phyloP scores from a whole-genome alignment of 2,888 invertebrate species.

The Scaptomyza tumidula region DNA sequence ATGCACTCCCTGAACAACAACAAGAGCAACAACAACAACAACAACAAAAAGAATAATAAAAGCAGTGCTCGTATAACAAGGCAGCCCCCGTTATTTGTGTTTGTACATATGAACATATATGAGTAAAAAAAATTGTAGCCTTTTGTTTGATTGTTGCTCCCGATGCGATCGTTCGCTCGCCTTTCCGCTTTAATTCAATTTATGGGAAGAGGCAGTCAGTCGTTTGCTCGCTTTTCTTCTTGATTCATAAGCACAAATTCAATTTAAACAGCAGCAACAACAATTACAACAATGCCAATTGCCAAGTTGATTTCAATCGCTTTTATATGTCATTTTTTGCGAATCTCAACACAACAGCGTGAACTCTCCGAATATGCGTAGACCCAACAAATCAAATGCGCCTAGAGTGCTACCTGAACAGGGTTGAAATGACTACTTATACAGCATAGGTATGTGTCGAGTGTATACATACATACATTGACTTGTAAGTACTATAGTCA shows the following conservation, averaged over 20 bases:
- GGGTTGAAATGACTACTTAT: background rate
- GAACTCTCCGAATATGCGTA: slow-evolving; percentile 15
- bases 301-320: slow-evolving; percentile 23
- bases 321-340: slow-evolving; percentile 7
- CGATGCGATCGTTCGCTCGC: slow-evolving; percentile 20
- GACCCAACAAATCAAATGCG: background rate
- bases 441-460: background rate
- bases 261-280: slow-evolving; percentile 46
- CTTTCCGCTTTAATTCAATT: slow-evolving; percentile 75
- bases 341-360: background rate
- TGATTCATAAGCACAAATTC: slow-evolving; percentile 55
- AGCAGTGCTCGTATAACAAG: slow-evolving; percentile 20
- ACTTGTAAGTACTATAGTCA: background rate
- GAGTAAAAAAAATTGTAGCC: slow-evolving; percentile 30
- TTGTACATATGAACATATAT: background rate
- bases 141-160: slow-evolving; percentile 38
- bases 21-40: slow-evolving; percentile 1
- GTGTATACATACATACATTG: background rate
- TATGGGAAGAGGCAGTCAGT: slow-evolving; percentile 39
- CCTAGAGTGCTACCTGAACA: background rate
- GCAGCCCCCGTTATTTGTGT: slow-evolving; percentile 36
- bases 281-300: slow-evolving; percentile 12
- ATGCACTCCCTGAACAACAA: slow-evolving; percentile 29
- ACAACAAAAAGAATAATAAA: slow-evolving; percentile 7
- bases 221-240: slow-evolving; percentile 50